phyloP scores from a whole-genome alignment of 2,888 invertebrate genomes.

The Acholoe squamosa region DNA sequence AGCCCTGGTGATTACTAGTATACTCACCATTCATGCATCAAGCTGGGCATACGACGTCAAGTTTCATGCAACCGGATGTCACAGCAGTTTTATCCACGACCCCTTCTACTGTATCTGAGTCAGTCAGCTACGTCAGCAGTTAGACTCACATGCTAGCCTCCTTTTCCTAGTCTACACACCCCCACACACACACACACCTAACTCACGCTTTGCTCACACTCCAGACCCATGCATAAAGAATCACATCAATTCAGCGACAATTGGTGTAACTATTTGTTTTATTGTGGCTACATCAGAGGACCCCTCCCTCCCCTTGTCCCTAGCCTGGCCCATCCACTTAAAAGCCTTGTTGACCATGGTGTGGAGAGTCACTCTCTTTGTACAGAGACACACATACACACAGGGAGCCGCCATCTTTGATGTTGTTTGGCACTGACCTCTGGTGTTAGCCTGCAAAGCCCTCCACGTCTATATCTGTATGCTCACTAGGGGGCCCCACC shows the following conservation, averaged over 20 bases:
- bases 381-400: background rate
- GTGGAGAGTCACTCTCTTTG: background rate
- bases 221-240: constrained; percentile 9
- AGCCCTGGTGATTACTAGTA: too few species aligned
- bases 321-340: background rate
- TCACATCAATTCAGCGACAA: constrained; percentile 5
- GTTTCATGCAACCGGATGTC: too few species aligned
- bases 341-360: background rate
- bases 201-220: background rate
- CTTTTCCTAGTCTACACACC: background rate
- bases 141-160: too few species aligned
- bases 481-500: background rate
- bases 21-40: too few species aligned
- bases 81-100: too few species aligned
- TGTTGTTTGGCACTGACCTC: background rate
- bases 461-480: background rate
- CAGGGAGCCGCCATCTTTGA: background rate
- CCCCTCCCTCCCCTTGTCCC: background rate
- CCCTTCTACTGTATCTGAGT: too few species aligned
- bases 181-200: background rate
- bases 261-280: constrained; percentile 1
- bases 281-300: background rate
- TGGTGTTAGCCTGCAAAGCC: background rate
- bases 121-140: too few species aligned
- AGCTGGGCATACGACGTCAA: too few species aligned